Evolutionary conservation across 2,113 vertebrate genomes (phyloP), one percentile per base, ranked within the genome.

Genomic region (western clawed frog (Xenopus tropicalis)): DNA sequence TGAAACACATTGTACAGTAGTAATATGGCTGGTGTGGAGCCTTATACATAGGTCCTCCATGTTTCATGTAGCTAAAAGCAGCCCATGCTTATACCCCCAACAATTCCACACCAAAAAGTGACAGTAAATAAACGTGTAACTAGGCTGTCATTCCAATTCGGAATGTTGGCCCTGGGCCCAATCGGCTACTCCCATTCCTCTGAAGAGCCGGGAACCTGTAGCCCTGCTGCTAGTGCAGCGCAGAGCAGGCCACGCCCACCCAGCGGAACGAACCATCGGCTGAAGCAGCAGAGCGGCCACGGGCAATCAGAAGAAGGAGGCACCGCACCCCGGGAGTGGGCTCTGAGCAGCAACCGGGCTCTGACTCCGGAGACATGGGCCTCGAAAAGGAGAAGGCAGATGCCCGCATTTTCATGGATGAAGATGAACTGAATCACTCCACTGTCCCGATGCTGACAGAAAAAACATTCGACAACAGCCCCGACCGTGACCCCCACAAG

Each of bases 321-420:
- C 4, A n/a, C 46, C 13, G 66, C 51, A 65, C 43, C 75, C 54
- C 0, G 20, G 68, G 67, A 52, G 77, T 9, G 24, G 48, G 51
- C 29, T 37, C 23, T 16, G 7, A 17, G 14, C 24, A 23, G 4
- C 14, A 10, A 51, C 24, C 1, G 24, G 24, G 24, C 8, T 42
- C 74, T 59, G 56, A 19, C 22, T 48, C 25, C 37, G 69, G 51
- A 81, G 72, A 42, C 77, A 96, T 97, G 94, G 94, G 94, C 69
- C 83, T 95, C 77, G 92, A 96, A 78, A 93, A 88, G n/a, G 94
- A 95, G 84, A 93, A 89, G 63, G 81, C 80, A 17, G 93, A 96
- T 61, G 89, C 88, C 1, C 90, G 90, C 56, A 88, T 96, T 20
- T 91, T 93, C 61, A 88, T 97, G 93, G 91, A 94, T 54, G 91